These are phyloP conservation scores for Scrobipalpa costella DNA, from an alignment of 2,888 invertebrate genomes.

Conservation along the genomic window DNA sequence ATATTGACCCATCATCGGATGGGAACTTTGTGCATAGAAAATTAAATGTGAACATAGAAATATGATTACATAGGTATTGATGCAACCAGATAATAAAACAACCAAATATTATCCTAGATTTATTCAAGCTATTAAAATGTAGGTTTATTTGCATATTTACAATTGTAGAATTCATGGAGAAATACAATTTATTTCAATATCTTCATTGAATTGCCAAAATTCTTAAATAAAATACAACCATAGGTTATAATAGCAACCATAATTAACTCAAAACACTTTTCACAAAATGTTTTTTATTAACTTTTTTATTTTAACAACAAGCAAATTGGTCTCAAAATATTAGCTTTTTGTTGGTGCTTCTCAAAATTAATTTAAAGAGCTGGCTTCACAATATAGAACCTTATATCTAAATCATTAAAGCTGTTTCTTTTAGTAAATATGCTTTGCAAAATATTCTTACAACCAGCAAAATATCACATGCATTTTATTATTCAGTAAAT, in stretches of 20 bases:
- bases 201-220: background rate
- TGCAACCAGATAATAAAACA: background rate
- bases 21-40: no score
- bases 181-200: constrained; percentile 30
- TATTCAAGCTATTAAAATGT: constrained; percentile 65
- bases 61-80: no score
- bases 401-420: constrained; percentile 56
- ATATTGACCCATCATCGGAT: no score
- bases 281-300: background rate
- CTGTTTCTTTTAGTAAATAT: constrained; percentile 57
- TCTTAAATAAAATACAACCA: constrained; percentile 5
- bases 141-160: constrained; percentile 46
- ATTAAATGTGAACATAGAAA: no score
- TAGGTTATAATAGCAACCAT: background rate
- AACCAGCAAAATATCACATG: constrained; percentile 73
- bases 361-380: constrained; percentile 8
- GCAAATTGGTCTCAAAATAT: constrained; percentile 38
- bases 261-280: background rate
- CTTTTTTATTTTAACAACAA: background rate
- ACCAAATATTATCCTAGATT: constrained; percentile 40
- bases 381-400: constrained; percentile 12
- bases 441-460: constrained; percentile 62
- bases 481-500: constrained; percentile 25
- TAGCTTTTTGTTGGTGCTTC: constrained; percentile 12
- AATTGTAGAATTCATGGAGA: constrained; percentile 31